Evolutionary conservation across 2,797 vertebrate species (phyloP).

Genomic region (Premnoplex brunnescens): DNA sequence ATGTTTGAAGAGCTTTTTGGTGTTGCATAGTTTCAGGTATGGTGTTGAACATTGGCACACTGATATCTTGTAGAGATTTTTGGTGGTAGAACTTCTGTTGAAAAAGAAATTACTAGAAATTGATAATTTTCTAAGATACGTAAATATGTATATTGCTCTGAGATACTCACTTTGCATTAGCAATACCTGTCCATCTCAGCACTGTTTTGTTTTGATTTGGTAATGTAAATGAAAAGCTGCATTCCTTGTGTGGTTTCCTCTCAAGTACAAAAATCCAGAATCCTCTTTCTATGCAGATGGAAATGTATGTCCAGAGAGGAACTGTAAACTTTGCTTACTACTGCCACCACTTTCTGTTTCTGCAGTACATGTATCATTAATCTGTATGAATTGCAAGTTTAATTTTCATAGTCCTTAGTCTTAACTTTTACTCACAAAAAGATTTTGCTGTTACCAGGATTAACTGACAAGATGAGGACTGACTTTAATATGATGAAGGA

Average conservation of each 20-base stretch:
- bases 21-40: neutral
- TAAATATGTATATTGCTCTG: neutral
- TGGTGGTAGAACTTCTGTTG: neutral
- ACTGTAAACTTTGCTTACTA: neutral
- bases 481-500: slow-evolving; percentile 93
- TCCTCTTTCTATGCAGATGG: rapidly evolving
- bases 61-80: neutral
- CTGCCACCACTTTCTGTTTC: neutral
- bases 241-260: neutral
- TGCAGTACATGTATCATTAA: neutral
- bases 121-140: neutral
- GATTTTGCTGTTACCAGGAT: slow-evolving; percentile 75
- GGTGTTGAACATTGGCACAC: neutral
- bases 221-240: neutral
- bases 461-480: slow-evolving; percentile 91
- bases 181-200: neutral
- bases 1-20: neutral
- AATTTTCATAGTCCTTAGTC: neutral
- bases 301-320: neutral
- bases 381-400: neutral
- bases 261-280: neutral
- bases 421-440: neutral
- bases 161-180: neutral
- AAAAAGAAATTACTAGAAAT: neutral
- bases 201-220: neutral